phyloP scores from a whole-genome alignment of 2,888 invertebrate genomes.

The Tipula unca region DNA sequence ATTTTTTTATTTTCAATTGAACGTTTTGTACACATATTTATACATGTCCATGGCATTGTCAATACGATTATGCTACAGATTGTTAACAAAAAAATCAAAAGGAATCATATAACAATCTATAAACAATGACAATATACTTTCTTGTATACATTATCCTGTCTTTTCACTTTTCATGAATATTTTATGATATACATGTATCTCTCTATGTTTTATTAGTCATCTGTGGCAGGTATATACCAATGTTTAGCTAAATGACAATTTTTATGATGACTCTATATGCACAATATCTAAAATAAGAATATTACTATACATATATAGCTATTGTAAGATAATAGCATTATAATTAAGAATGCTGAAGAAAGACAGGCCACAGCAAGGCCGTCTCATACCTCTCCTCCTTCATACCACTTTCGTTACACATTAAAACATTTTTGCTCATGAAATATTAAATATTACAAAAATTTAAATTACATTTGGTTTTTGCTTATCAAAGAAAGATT shows the following conservation, averaged over 20 bases:
- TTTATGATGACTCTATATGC: too few species aligned
- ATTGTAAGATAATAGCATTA: neutral
- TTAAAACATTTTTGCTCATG: too few species aligned
- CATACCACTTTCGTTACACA: too few species aligned
- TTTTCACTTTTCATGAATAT: neutral
- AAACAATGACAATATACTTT: neutral
- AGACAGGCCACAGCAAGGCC: too few species aligned
- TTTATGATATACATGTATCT: neutral
- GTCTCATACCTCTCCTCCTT: too few species aligned
- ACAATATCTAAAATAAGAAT: neutral
- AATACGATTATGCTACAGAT: neutral
- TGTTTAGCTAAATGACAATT: too few species aligned
- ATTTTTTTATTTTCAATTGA: neutral
- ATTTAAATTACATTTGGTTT: too few species aligned
- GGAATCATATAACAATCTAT: neutral
- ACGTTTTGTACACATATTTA: neutral
- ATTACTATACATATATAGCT: neutral
- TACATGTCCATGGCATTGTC: neutral
- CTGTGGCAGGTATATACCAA: neutral
- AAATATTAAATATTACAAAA: too few species aligned
- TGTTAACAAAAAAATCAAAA: neutral
- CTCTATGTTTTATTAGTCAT: neutral
- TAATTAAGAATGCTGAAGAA: neutral
- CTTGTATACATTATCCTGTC: neutral
- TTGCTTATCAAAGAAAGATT: too few species aligned